Evolutionary conservation across 2,888 invertebrate genomes (phyloP).

Genomic region (Leuctra nigra): DNA sequence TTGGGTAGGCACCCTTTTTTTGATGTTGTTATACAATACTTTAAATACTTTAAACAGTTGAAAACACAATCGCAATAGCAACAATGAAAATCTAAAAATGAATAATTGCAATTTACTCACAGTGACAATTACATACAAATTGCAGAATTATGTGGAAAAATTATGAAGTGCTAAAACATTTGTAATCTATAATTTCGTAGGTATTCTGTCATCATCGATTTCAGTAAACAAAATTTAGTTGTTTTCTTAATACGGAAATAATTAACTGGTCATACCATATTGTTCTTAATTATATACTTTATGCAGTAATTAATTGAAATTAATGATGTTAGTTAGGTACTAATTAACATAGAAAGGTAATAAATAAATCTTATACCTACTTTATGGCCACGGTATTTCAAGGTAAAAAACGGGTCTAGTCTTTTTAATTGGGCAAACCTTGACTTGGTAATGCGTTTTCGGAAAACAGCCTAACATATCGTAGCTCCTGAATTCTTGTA

Average conservation of each 20-base stretch:
- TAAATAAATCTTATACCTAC: not conserved
- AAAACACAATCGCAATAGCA: too few species aligned
- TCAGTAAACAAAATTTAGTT: not conserved
- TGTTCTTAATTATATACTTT: not conserved
- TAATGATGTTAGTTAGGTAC: not conserved
- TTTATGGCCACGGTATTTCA: slow-evolving; percentile 7
- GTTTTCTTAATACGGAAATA: not conserved
- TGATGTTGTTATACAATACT: too few species aligned
- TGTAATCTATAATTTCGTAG: not conserved
- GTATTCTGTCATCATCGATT: not conserved
- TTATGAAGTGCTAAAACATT: not conserved
- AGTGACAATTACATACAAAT: too few species aligned
- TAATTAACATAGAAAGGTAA: not conserved
- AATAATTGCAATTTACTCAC: too few species aligned
- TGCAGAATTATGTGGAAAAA: too few species aligned
- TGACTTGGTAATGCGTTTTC: not conserved
- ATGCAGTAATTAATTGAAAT: not conserved
- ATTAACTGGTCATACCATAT: not conserved
- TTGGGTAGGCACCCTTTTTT: too few species aligned
- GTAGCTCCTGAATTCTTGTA: not conserved
- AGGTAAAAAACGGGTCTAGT: slow-evolving; percentile 9
- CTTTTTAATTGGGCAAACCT: slow-evolving; percentile 4
- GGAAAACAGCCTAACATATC: too few species aligned
- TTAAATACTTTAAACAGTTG: too few species aligned
- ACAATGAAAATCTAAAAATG: too few species aligned